A percentile compares a stretch with the other conserved stretches of the same genome.
Conservation (phyloP, 2,888 invertebrate genomes). For the Drosophila niveifrons region DNA sequence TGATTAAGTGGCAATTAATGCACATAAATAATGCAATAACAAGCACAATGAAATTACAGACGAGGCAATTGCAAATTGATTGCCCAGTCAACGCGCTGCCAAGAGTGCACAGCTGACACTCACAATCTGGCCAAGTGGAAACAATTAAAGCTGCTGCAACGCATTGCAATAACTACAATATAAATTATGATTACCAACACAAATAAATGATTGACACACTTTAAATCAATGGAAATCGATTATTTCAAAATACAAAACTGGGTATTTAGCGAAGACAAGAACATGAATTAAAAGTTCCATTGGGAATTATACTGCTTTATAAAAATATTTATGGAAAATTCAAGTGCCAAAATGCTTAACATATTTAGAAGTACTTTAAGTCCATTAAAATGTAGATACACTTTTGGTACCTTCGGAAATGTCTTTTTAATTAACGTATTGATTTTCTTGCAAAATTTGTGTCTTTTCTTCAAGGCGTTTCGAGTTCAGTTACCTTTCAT, state of each 20-base stretch:
- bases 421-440: not conserved
- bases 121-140: constrained; percentile 46
- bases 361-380: not conserved
- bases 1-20: constrained; percentile 64
- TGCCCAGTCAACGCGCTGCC: constrained; percentile 20
- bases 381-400: not conserved
- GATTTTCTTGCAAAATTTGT: not conserved
- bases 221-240: constrained; percentile 10
- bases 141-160: constrained; percentile 49
- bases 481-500: not conserved
- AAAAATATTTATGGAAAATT: no score
- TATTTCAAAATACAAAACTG: not conserved
- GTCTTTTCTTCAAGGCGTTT: not conserved
- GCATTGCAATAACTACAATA: not conserved
- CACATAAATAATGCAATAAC: constrained; percentile 59
- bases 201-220: constrained; percentile 5
- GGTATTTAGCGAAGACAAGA: no score
- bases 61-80: constrained; percentile 48
- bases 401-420: not conserved
- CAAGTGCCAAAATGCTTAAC: no score
- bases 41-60: constrained; percentile 42
- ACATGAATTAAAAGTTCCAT: no score
- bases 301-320: no score
- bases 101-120: constrained; percentile 42
- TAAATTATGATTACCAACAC: not conserved